These are phyloP conservation scores for Tyrophagus putrescentiae DNA, from an alignment of 1,140 invertebrate genomes.

Conservation along the genomic window DNA sequence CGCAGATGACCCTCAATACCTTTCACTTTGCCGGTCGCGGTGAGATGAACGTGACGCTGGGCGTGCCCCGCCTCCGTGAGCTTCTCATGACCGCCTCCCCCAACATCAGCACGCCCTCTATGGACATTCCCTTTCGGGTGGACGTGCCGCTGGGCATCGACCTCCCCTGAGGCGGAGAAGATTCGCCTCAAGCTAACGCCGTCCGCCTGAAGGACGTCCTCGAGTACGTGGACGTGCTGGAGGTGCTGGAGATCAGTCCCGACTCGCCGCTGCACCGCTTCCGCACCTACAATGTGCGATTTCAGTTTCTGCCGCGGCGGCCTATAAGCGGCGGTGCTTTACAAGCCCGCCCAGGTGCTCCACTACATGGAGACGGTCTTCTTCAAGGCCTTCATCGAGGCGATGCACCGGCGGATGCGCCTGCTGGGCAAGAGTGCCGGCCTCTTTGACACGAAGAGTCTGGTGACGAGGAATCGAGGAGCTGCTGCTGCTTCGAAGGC, in stretches of 20 bases:
- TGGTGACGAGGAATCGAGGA: too few relatives aligned
- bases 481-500: neutral
- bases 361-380: conserved; percentile 37
- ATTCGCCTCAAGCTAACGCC: conserved; percentile 53
- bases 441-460: conserved; percentile 15
- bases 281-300: conserved; percentile 34
- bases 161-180: conserved; percentile 47
- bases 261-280: conserved; percentile 8
- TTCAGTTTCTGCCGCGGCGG: conserved; percentile 55
- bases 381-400: conserved; percentile 30
- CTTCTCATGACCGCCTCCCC: conserved; percentile 88
- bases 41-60: conserved; percentile 98
- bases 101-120: conserved; percentile 82
- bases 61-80: conserved; percentile 88
- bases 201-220: conserved; percentile 62
- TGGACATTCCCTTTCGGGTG: conserved; percentile 71
- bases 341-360: conserved; percentile 50
- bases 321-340: conserved; percentile 52
- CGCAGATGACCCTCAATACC: conserved; percentile 99
- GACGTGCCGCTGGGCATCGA: conserved; percentile 15
- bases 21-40: conserved; percentile 98
- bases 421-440: neutral
- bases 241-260: conserved; percentile 38
- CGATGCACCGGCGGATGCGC: conserved; percentile 30
- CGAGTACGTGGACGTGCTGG: conserved; percentile 51